Evolutionary conservation across 2,888 invertebrate genomes (phyloP), one percentile per base, ranked within the genome.

Genomic region (Tridacna gigas): DNA sequence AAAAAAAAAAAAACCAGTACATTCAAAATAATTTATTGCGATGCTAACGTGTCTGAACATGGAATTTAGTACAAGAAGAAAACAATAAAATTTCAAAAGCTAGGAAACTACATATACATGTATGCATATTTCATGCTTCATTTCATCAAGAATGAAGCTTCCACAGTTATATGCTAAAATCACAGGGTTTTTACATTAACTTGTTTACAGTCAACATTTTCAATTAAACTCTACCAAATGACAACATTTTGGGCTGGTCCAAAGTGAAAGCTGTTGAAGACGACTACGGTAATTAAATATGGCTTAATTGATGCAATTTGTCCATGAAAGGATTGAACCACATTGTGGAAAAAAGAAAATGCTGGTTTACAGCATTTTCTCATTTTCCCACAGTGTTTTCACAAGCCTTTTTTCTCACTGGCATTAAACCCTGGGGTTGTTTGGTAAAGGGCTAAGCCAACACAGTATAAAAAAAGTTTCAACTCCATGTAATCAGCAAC

Each of bases 11-110:
- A 56, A 5, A 3, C 9, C 2, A 4, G 25, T 63, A 63, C 63
- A 63, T 63, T 26, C n/a, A 63, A 63, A 63, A 63, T 63, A 63
- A 63, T 63, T 63, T 63, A 63, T 63, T 63, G 63, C 63, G 22
- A 63, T 63, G 22, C 63, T 63, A 9, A 22, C 13, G 63, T 63
- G 63, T 63, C 63, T 25, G 63, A 22, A 63, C 63, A 63, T 63
- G 4, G 63, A 63, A 63, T 3, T 63, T 9, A 63, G 22, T 63
- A 63, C 63, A 9, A n/a, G 2, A 56, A 56, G 11, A 56, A 15
- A 56, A 5, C 20, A 56, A 9, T 56, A 20, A 56, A 56, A 56
- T 3, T 56, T 37, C 3, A 37, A 37, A 37, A 37, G 3, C 37
- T 37, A 37, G 37, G 37, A 37, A 2, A 7, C 37, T 2, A 37